Percentiles rank a stretch among this genome's conserved stretches.
phyloP scores from a whole-genome alignment of 2,888 invertebrate species.

The Gymnosoma rotundatum region DNA sequence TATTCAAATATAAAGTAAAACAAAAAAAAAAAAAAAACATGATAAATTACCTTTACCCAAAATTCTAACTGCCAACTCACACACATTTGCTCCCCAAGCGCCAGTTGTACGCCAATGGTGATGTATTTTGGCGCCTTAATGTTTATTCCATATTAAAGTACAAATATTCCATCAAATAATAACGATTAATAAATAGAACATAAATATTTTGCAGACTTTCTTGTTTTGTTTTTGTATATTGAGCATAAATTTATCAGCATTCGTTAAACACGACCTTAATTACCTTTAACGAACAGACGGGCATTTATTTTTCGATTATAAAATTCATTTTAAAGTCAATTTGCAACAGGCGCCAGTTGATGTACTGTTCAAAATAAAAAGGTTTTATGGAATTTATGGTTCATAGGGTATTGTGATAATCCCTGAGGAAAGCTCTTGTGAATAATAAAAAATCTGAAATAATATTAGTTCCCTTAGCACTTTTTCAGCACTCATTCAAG shows the following conservation, averaged over 20 bases:
- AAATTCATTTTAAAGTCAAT: constrained; percentile 4
- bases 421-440: too few relatives aligned
- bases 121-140: constrained; percentile 28
- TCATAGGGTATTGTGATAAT: too few relatives aligned
- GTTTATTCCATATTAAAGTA: not conserved
- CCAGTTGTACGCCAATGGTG: not conserved
- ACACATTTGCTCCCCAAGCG: not conserved
- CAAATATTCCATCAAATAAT: constrained; percentile 13
- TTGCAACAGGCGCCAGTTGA: not conserved
- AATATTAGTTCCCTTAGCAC: too few relatives aligned
- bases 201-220: constrained; percentile 50
- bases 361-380: not conserved
- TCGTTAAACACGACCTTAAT: constrained; percentile 41
- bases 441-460: too few relatives aligned
- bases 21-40: too few relatives aligned
- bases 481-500: too few relatives aligned
- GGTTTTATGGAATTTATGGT: too few relatives aligned
- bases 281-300: constrained; percentile 18
- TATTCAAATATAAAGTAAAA: too few relatives aligned
- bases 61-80: too few relatives aligned
- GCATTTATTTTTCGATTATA: constrained; percentile 5
- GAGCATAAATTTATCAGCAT: not conserved
- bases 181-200: not conserved
- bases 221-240: constrained; percentile 24
- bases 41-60: too few relatives aligned